These are phyloP conservation scores for Drosophila kohkoa DNA, from an alignment of 1,140 invertebrate species.

Conservation along the genomic window DNA sequence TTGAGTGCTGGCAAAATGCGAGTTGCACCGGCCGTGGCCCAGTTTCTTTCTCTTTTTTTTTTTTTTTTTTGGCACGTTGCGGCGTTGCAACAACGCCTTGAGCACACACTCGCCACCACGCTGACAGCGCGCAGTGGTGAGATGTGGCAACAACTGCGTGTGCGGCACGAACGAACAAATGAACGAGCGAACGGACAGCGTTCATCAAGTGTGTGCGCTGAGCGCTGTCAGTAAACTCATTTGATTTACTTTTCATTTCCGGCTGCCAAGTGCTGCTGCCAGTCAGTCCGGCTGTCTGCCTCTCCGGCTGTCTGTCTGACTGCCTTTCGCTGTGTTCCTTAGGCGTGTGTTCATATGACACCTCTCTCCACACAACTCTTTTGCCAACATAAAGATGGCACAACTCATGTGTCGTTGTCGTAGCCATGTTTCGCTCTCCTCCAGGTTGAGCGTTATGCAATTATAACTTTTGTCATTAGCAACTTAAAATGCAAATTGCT, in stretches of 20 bases:
- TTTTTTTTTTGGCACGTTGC: background rate
- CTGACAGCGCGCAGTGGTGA: slow-evolving; percentile 53
- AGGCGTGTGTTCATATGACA: slow-evolving; percentile 20
- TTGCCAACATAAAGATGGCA: slow-evolving; percentile 17
- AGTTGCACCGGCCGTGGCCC: slow-evolving; percentile 7
- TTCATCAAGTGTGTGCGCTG: slow-evolving; percentile 67
- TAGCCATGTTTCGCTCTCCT: slow-evolving; percentile 24
- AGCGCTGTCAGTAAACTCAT: slow-evolving; percentile 57
- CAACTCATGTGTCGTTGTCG: slow-evolving; percentile 30
- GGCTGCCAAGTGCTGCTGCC: slow-evolving; percentile 51
- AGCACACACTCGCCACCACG: slow-evolving; percentile 41
- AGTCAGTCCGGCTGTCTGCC: background rate
- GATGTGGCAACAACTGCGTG: slow-evolving; percentile 36
- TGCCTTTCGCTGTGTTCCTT: background rate
- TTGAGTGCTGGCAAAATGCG: background rate
- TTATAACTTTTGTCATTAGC: slow-evolving; percentile 84
- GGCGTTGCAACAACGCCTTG: slow-evolving; percentile 7
- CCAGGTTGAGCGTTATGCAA: slow-evolving; percentile 78
- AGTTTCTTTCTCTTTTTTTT: slow-evolving; percentile 3
- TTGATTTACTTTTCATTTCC: slow-evolving; percentile 84
- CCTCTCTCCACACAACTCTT: slow-evolving; percentile 4
- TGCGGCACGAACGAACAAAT: slow-evolving; percentile 26
- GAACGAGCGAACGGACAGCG: slow-evolving; percentile 40
- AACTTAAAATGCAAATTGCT: slow-evolving; percentile 84
- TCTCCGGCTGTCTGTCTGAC: background rate